phyloP scores from a whole-genome alignment of 2,797 vertebrate species.

The Pangasius krempfi region DNA sequence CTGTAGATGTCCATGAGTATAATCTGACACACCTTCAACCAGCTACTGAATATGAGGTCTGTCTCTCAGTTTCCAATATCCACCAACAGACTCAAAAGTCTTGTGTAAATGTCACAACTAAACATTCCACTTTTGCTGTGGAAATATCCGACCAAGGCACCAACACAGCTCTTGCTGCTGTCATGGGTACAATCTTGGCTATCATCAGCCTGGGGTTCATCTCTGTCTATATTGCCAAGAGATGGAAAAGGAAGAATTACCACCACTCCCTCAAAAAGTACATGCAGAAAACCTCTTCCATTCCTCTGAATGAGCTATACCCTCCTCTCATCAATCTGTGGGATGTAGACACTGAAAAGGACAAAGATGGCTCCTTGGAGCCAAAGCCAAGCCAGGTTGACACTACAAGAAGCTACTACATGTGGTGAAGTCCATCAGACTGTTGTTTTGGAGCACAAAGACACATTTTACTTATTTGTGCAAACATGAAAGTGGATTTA shows the following conservation, averaged over 20 bases:
- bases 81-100: conserved; percentile 92
- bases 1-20: conserved; percentile 94
- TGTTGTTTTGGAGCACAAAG: conserved; percentile 85
- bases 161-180: conserved; percentile 88
- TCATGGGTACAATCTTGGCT: conserved; percentile 92
- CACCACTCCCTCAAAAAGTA: conserved; percentile 97
- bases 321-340: conserved; percentile 97
- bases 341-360: conserved; percentile 95
- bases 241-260: conserved; percentile 96
- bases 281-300: conserved; percentile 98
- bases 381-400: conserved; percentile 92
- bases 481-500: conserved; percentile 80
- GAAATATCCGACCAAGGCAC: conserved; percentile 88
- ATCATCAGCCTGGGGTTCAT: conserved; percentile 87
- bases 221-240: conserved; percentile 85
- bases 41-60: conserved; percentile 93
- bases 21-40: conserved; percentile 95
- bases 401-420: conserved; percentile 98
- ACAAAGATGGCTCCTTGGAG: conserved; percentile 90
- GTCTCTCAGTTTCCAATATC: conserved; percentile 90
- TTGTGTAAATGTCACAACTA: conserved; percentile 94
- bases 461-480: conserved; percentile 87
- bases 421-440: conserved; percentile 85
- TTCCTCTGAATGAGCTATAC: conserved; percentile 95
- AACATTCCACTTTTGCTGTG: conserved; percentile 82